phyloP scores from a whole-genome alignment of 1,140 invertebrate species.

The Drosophila quadrilineata region DNA sequence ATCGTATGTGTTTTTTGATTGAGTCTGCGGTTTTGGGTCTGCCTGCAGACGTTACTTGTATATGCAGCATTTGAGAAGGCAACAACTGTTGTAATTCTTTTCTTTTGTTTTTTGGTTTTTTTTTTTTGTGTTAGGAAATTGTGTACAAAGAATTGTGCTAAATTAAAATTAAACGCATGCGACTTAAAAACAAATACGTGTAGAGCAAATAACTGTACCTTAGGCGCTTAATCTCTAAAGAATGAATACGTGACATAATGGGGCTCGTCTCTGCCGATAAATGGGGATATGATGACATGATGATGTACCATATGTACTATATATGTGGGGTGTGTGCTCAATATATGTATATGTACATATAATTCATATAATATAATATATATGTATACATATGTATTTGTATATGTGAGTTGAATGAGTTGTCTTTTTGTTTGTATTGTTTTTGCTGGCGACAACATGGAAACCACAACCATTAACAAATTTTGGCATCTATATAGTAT shows the following conservation, averaged over 20 bases:
- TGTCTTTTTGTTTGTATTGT: slow-evolving; percentile 1
- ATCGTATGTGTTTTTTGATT: slow-evolving; percentile 31
- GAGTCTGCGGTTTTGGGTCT: slow-evolving; percentile 60
- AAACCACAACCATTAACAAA: slow-evolving; percentile 74
- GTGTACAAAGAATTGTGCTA: slow-evolving; percentile 70
- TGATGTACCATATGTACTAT: slow-evolving; percentile 11
- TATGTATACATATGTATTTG: not conserved
- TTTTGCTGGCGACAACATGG: slow-evolving; percentile 43
- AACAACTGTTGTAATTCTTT: slow-evolving; percentile 37
- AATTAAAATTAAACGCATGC: slow-evolving; percentile 65
- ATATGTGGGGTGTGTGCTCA: slow-evolving; percentile 9
- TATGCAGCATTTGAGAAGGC: slow-evolving; percentile 62
- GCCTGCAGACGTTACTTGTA: slow-evolving; percentile 67
- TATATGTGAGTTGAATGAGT: slow-evolving; percentile 2
- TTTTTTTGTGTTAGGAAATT: slow-evolving; percentile 38
- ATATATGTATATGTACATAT: slow-evolving; percentile 11
- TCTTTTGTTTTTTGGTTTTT: slow-evolving; percentile 1
- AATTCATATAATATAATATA: no score
- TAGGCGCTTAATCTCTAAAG: slow-evolving; percentile 37
- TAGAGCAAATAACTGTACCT: slow-evolving; percentile 38
- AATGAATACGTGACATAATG: slow-evolving; percentile 48
- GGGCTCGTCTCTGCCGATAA: slow-evolving; percentile 16
- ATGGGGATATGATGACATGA: slow-evolving; percentile 10
- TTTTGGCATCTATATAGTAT: slow-evolving; percentile 77
- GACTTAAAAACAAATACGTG: slow-evolving; percentile 38